Base-by-base conservation (phyloP, 2,797 vertebrate genomes). In the Echeneis naucrates region DNA sequence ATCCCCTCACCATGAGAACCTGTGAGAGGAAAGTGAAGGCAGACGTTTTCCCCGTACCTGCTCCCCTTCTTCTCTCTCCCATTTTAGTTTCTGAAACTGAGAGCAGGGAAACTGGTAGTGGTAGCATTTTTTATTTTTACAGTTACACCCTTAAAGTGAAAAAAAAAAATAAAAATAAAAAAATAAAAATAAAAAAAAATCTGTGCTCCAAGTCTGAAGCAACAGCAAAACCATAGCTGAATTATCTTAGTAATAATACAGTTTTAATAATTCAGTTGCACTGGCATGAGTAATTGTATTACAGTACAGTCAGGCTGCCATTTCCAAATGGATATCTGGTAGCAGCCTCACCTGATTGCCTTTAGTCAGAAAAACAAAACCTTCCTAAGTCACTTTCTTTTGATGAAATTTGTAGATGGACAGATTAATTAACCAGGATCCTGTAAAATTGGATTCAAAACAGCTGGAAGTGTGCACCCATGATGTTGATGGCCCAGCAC, bases 1-100 rank as follows among this genome's bases (percentile, higher is more conserved):
- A 53, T 26, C 44, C 35, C 8, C 51, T 67, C 64, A 48, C 38
- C 48, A 17, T 51, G 63, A 58, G 64, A 77, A 80, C 26, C 42
- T 58, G 23, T 54, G 77, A 17, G 42, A 60, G 44, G 30, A 40
- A 38, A n/a, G 26, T n/a, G 8, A 21, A 69, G 63, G 23, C 47
- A 57, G 68, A 52, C 14, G 68, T 24, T 63, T 37, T 16, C 51
- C 44, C 9, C 35, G n/a, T 72, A 23, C 13, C 59, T 32, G 75
- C 64, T 59, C 9, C 53, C 27, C n/a, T n/a, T n/a, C n/a, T 24
- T 35, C 58, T 19, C 6, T 47, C 38, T 24, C n/a, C 8, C 37
- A 40, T 63, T 82, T 62, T 2, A 40, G 8, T 47, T 61, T 64
- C 69, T 35, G 3, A 68, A 73, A 63, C 14, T 27, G 33, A 53